Evolutionary conservation across 2,888 invertebrate genomes (phyloP).

Genomic region (Noctuana brunneofusca): DNA sequence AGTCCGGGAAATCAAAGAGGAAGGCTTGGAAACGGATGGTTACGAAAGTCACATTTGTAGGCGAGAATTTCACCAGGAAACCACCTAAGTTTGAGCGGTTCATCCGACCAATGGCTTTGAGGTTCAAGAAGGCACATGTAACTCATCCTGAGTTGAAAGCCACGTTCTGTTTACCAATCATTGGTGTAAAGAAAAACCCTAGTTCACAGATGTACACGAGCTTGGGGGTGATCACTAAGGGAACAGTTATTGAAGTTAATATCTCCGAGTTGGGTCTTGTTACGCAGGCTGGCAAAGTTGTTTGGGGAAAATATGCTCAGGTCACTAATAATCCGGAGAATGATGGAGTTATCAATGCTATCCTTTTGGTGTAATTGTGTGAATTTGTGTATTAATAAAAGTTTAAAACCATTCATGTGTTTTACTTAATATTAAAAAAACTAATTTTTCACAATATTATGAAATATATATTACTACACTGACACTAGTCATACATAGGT

Average conservation of each 20-base stretch:
- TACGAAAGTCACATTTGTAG: constrained; percentile 98
- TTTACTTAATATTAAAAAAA: no score
- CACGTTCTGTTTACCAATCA: constrained; percentile 97
- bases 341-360: constrained; percentile 99
- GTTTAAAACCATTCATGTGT: not conserved
- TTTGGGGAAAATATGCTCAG: constrained; percentile 99
- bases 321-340: constrained; percentile 99
- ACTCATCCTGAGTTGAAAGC: constrained; percentile 99
- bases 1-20: constrained; percentile 94
- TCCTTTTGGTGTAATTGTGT: constrained; percentile 91
- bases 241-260: constrained; percentile 98
- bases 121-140: constrained; percentile 99
- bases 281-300: constrained; percentile 99
- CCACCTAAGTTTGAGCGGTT: constrained; percentile 99
- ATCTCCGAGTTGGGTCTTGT: constrained; percentile 99
- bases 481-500: no score
- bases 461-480: no score
- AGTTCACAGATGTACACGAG: constrained; percentile 98
- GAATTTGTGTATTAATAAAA: constrained; percentile 12
- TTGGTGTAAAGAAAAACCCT: constrained; percentile 99
- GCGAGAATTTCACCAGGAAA: constrained; percentile 98
- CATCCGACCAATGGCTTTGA: constrained; percentile 97
- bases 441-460: no score
- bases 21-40: constrained; percentile 99
- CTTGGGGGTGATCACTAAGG: constrained; percentile 98